Evolutionary conservation across 2,113 vertebrate species (phyloP), one percentile per base, ranked within the genome.

Genomic region (Anhinga rufa): DNA sequence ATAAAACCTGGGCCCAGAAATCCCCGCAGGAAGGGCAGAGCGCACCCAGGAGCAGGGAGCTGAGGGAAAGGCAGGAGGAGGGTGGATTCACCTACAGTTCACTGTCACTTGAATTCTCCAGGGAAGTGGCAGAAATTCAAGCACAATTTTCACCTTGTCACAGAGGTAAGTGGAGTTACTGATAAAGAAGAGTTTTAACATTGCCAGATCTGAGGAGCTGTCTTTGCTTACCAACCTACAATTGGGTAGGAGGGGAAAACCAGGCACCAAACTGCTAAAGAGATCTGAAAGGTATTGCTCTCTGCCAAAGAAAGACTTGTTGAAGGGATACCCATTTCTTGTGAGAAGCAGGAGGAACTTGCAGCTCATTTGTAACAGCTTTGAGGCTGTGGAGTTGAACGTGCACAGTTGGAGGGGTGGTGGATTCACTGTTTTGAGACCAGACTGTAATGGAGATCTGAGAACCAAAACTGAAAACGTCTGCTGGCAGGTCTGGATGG

Each of bases 391-490:
- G 61, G 78, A 92, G 57, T 52, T 5, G 66, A 88, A 74, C 2
- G 0, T 42, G 82, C 82, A 54, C 79, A 90, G 92, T 90, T 93
- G 92, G 94, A 90, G 86, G 79, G 62, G 71, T 96, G 86, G 42
- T 78, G 77, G 65, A 82, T 84, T 77, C 1, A 12, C 89, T 78
- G 89, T 80, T 95, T 71, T 51, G 74, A 79, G 69, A 93, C 74
- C 81, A 96, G 89, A 87, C 84, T 95, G 95, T 17, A 52, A 57
- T 76, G 92, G 94, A 88, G 85, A 95, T 94, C 95, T 94, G 95
- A 94, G 96, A 97, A 97, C 95, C 94, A 90, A 95, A 97, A 96
- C 90, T 92, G 95, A 93, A 82, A 96, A 95, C 6, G 75, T 90
- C 94, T 94, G 94, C 94, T 96, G 94, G 92, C 94, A 95, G 82